Evolutionary conservation across 2,797 vertebrate species (phyloP).

Genomic region (Notamacropus eugenii): DNA sequence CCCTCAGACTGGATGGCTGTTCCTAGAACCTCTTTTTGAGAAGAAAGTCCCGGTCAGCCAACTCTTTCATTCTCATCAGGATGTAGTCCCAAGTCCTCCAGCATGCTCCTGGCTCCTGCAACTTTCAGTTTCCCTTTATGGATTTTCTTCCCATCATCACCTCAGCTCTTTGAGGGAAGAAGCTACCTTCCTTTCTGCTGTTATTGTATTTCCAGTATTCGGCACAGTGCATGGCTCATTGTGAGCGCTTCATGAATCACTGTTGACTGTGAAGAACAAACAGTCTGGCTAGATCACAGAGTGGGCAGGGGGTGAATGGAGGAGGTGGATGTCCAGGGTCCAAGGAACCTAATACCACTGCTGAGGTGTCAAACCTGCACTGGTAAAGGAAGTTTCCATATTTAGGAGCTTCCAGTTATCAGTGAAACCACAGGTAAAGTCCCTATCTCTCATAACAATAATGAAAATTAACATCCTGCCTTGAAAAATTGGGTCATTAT

Average conservation of each 20-base stretch:
- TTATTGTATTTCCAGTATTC: background rate
- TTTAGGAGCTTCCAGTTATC: background rate
- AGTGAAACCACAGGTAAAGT: background rate
- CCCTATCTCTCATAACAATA: background rate
- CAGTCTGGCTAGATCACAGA: background rate
- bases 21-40: background rate
- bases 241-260: background rate
- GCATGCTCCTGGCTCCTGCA: background rate
- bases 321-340: background rate
- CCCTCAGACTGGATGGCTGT: background rate
- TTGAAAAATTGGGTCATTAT: background rate
- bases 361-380: background rate
- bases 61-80: background rate
- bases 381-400: background rate
- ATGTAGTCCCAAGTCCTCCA: background rate
- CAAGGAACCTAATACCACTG: background rate
- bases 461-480: background rate
- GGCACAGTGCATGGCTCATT: background rate
- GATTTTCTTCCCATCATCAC: background rate
- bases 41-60: background rate
- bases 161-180: background rate
- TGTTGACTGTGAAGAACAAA: background rate
- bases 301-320: too few species aligned
- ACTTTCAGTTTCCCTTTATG: background rate
- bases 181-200: background rate